Evolutionary conservation across 2,113 vertebrate genomes (phyloP), one percentile per base, ranked within the genome.

Genomic region (Sardina pilchardus): DNA sequence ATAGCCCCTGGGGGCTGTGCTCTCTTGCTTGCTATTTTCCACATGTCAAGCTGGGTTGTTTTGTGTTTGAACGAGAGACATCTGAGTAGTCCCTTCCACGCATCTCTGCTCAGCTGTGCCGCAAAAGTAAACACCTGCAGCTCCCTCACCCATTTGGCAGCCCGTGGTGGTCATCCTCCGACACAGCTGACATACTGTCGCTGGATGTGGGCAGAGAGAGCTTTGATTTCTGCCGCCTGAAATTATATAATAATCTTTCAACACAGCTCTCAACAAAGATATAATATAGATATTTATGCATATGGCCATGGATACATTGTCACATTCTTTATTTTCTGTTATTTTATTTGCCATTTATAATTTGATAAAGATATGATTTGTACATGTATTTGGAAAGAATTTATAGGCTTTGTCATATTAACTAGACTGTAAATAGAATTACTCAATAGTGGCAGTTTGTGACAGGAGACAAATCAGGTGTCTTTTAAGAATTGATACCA

Each of bases 21-120:
- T 63, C 63, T 86, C 30, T 30, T 50, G 21, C 42, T 48, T 82
- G 10, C 3, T 81, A 53, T 90, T 90, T 85, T 88, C 85, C 86
- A 89, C 84, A 88, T 12, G 63, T 91, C 90, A 91, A 85, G 67
- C 83, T 82, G 87, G 86, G 88, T 89, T 81, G 71, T 87, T 90
- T 10, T 75, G 30, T 83, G 34, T 83, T 36, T n/a, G 88, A 89
- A 89, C 87, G 90, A 90, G 90, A 86, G 75, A 39, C 48, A 43
- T 12, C 83, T 83, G 75, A 84, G 86, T 50, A 78, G 83, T 26
- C 34, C 19, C 17, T 85, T 14, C 86, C 82, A 43, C 90, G 85
- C 89, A 88, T 83, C 81, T 67, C 83, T 44, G 87, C 86, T 89
- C 89, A 90, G 85, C 86, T 88, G 81, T 50, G 83, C 85, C 71